phyloP scores from a whole-genome alignment of 2,797 vertebrate genomes.

The Hydrocynus forskahlii region DNA sequence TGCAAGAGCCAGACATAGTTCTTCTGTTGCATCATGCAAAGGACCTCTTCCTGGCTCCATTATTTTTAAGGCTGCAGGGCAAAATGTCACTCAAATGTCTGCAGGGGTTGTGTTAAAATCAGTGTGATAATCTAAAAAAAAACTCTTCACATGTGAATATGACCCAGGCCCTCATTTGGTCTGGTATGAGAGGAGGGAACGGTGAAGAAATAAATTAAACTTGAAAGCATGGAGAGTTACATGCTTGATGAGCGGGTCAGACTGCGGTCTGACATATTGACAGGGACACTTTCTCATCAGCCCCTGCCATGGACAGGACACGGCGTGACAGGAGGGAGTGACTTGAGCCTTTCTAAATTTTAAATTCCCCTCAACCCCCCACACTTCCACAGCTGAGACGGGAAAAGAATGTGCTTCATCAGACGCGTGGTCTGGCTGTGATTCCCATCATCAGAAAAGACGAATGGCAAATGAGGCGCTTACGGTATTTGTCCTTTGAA shows the following conservation, averaged over 20 bases:
- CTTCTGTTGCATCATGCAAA: too few relatives aligned
- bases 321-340: constrained; percentile 35
- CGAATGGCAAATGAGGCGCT: constrained; percentile 34
- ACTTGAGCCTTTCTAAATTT: constrained; percentile 31
- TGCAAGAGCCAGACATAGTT: too few relatives aligned
- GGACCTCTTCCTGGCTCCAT: neutral
- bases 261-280: constrained; percentile 45
- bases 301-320: constrained; percentile 25
- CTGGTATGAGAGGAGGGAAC: constrained; percentile 10
- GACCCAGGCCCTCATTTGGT: neutral
- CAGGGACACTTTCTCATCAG: constrained; percentile 53
- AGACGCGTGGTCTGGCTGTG: constrained; percentile 20
- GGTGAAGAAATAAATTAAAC: neutral
- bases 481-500: constrained; percentile 17
- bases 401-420: constrained; percentile 6
- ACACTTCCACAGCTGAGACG: constrained; percentile 4
- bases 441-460: constrained; percentile 35
- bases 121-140: constrained; percentile 4
- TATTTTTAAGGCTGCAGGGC: neutral
- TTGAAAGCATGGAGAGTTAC: constrained; percentile 32
- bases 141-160: neutral
- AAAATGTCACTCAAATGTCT: constrained; percentile 2
- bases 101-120: constrained; percentile 1
- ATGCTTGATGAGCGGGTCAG: constrained; percentile 44
- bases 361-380: constrained; percentile 36